Conservation (phyloP, 2,888 invertebrate species). For the Caenorhabditis sp. region DNA sequence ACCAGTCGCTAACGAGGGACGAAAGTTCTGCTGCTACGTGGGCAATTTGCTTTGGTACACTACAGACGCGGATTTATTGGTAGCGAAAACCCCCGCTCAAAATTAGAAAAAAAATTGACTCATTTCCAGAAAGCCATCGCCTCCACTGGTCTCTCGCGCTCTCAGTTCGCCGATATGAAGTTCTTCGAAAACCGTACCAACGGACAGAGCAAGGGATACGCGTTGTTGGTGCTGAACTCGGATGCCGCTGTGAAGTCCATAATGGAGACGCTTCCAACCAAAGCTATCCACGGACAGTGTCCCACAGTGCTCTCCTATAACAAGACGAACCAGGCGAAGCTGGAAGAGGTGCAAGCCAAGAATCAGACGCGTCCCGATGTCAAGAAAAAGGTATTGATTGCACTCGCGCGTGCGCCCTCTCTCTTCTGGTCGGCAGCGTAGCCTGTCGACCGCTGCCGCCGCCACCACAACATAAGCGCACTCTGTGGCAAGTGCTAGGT, state of each 20-base stretch:
- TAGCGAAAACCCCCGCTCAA: conserved; percentile 21
- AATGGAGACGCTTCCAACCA: conserved; percentile 94
- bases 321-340: conserved; percentile 88
- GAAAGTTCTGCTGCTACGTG: conserved; percentile 90
- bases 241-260: conserved; percentile 87
- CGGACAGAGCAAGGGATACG: conserved; percentile 87
- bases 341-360: conserved; percentile 79
- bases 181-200: conserved; percentile 99
- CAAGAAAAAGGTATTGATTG: conserved; percentile 68
- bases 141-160: conserved; percentile 93
- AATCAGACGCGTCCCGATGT: conserved; percentile 66
- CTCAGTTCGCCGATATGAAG: conserved; percentile 97
- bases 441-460: not conserved
- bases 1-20: conserved; percentile 38
- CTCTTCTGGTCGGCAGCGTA: not conserved
- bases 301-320: conserved; percentile 96
- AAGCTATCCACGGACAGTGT: conserved; percentile 94
- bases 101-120: too few species aligned
- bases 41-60: conserved; percentile 95
- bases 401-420: not conserved
- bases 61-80: conserved; percentile 80
- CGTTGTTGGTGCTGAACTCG: conserved; percentile 94
- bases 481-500: not conserved
- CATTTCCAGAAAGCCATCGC: conserved; percentile 90
- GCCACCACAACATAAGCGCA: not conserved